Base-by-base conservation (phyloP, 2,113 vertebrate species). In the Nyctibius bracteatus region DNA sequence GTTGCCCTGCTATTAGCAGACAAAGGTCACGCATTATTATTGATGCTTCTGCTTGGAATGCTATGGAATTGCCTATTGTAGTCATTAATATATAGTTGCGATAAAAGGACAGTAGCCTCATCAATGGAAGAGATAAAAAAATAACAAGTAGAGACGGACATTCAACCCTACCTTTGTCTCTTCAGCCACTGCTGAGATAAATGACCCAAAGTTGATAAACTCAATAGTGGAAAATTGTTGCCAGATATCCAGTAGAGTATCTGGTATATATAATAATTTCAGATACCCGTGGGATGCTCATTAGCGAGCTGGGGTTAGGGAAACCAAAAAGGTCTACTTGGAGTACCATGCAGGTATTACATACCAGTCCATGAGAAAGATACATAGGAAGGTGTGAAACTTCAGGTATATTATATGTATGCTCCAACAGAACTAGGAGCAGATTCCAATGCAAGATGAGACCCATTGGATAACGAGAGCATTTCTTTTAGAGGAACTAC, bases 381-480 rank as follows among this genome's bases (percentile, higher is more conserved):
- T 22, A 24, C 2, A 5, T 22, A 17, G 55, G 30, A 54, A 80
- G 47, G 18, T 71, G 9, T 31, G 44, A 44, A 61, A 66, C 43
- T 78, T 62, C 22, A 43, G 14, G 23, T 81, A 4, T 54, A 9
- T 31, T 37, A 9, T 8, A 12, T 20, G 9, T 47, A 35, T 54
- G 2, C 7, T 62, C 31, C 39, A 47, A 11, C 21, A 75, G 62
- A 90, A 92, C 25, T 8, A 79, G 52, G 23, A 86, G 57, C 47
- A 59, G 25, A 72, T 72, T 46, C 16, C 39, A 74, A 6, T 30
- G 63, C 0, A 0, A 85, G 22, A 28, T 2, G 4, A 72, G 47
- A 71, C 27, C 9, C 2, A 0, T 2, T 61, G 23, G 4, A 46
- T 58, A 75, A 44, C 4, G 18, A 18, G 19, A 86, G 8, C 2